Evolutionary conservation across 2,888 invertebrate genomes (phyloP), one percentile per base, ranked within the genome.

Genomic region (Hyles lineata): DNA sequence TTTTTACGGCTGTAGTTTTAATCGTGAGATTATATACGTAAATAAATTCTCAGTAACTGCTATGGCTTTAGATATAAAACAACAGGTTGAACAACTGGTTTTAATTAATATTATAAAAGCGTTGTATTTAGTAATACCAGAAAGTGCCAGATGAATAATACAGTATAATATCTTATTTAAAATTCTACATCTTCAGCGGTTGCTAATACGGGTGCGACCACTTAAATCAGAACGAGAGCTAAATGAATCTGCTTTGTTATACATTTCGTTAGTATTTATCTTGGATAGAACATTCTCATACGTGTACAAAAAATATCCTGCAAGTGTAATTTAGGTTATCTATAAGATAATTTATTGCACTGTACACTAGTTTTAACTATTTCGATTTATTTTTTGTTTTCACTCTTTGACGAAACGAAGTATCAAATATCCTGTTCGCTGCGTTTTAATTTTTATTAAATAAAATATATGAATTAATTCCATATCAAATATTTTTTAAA

Each of bases 1-100:
- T 67, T 35, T 71, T 67, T 58, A 55, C 43, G 17, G 50, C 50
- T 67, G 67, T 67, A 67, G 67, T 67, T 67, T 67, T 50, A 67
- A 67, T 67, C 23, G 50, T n/a, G 50, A 67, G 50, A 67, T 67
- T 67, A 50, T 67, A 67, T 23, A 17, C 67, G 67, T 67, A 50
- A 67, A 67, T 67, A 67, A 67, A 50, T 67, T 67, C 43, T 50
- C 23, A 67, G 50, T 67, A 67, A 43, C 67, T 63, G 35, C 21
- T 21, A 63, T 63, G 23, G 67, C 43, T 50, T 8, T 50, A 23
- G 23, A 67, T 23, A 50, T 67, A 23, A 43, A 23, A 67, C 23
- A 23, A 23, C 23, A 7, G 50, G 50, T 67, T 67, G 15, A 50
- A 17, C 43, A 21, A 67, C 43, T 23, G 43, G 23, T 43, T 67